Base-by-base conservation (phyloP, 2,797 vertebrate genomes). In the Sebastes matsubarae region DNA sequence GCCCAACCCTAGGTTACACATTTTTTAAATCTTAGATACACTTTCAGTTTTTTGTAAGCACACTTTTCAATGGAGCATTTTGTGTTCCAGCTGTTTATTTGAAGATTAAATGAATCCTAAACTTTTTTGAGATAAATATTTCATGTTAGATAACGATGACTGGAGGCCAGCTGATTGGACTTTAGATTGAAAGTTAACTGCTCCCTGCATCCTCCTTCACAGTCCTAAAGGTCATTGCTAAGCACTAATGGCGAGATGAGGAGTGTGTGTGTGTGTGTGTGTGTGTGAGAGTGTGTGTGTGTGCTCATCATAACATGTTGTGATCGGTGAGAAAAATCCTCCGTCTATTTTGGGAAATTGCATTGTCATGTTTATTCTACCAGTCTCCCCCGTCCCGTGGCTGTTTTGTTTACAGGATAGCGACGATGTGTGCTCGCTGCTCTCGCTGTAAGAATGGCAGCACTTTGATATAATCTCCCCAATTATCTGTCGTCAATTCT, bases 381-480 rank as follows among this genome's bases (percentile, higher is more conserved):
- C 3, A 20, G 46, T 65, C 61, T 55, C 74, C 60, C 18, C 22
- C 22, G 5, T 75, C 73, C 57, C 20, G 2, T 16, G 68, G 72
- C 72, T 67, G 72, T 79, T 87, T 88, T 88, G 87, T 91, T 89
- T 88, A 83, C 87, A 84, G 79, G 80, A 85, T 36, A 8, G 75
- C 75, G 1, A 1, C 50, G 55, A 63, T 58, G 66, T 68, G 69
- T 36, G 66, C 68, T 76, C 70, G 9, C 75, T 6, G 67, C 75
- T 76, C 24, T 12, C 18, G 27, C 77, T 30, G 70, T 66, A 79
- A 88, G 81, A 87, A 91, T 63, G 78, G 77, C 89, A 80, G 72
- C 70, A 72, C 92, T 90, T 92, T 91, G 83, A 91, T 90, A 89
- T 88, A 81, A 93, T 94, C 91, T 88, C 75, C 80, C 85, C 91